Conservation (phyloP, 2,797 vertebrate genomes). For the Lepidocolaptes lacrymiger region DNA sequence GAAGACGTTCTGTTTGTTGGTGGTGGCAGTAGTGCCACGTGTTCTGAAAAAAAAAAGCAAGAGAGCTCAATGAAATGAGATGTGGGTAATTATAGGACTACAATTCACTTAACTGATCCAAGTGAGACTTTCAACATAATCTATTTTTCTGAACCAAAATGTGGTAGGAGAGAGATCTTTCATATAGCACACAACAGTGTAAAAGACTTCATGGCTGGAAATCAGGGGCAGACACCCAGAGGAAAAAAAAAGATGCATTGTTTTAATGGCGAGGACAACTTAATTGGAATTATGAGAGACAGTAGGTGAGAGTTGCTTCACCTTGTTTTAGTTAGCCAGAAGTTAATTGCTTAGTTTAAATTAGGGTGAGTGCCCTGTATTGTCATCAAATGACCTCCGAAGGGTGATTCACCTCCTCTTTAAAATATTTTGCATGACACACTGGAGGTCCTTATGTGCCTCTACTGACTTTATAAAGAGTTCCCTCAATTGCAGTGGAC, state of each 20-base stretch:
- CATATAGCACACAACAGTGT: neutral
- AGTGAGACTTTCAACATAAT: neutral
- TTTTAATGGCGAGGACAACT: neutral
- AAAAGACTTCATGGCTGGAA: neutral
- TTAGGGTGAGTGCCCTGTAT: neutral
- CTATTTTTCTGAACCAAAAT: neutral
- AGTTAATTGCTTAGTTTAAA: neutral
- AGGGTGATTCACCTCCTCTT: neutral
- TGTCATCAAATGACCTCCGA: neutral
- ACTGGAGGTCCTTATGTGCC: neutral
- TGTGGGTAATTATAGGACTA: neutral
- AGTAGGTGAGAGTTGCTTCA: neutral
- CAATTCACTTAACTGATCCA: neutral
- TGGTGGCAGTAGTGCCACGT: neutral
- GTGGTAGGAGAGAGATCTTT: neutral
- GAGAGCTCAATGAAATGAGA: neutral
- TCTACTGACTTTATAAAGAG: neutral
- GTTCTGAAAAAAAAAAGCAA: neutral
- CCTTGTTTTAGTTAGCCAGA: neutral
- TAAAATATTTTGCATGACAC: neutral
- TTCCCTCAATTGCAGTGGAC: neutral
- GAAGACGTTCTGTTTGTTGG: neutral
- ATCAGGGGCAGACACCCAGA: neutral
- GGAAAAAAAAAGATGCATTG: neutral
- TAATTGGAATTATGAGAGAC: neutral